phyloP scores from a whole-genome alignment of 2,888 invertebrate genomes.

The Epicampocera succincta region DNA sequence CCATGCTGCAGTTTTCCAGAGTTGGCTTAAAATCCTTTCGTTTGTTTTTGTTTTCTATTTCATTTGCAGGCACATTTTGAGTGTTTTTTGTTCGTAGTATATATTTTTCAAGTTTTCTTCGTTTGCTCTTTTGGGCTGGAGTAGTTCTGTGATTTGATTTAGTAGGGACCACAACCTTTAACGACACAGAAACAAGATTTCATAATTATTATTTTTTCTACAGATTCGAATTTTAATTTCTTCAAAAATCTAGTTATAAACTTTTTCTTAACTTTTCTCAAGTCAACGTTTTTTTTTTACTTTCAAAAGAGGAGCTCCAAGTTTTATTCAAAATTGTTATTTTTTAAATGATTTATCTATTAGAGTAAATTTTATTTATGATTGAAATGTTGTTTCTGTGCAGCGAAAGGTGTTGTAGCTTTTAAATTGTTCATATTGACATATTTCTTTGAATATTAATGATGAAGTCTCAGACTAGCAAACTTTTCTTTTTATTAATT shows the following conservation, averaged over 20 bases:
- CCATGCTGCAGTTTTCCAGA: constrained; percentile 28
- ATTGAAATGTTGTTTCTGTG: constrained; percentile 83
- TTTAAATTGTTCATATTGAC: constrained; percentile 60
- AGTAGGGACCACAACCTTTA: constrained; percentile 83
- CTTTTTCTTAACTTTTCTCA: constrained; percentile 40
- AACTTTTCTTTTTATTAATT: background rate
- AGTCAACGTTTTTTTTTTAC: constrained; percentile 43
- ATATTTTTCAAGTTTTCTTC: constrained; percentile 15
- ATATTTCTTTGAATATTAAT: constrained; percentile 19
- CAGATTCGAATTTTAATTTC: constrained; percentile 27
- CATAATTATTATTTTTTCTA: constrained; percentile 78
- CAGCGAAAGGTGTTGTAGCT: constrained; percentile 80
- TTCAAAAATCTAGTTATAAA: constrained; percentile 46
- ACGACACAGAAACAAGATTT: constrained; percentile 84
- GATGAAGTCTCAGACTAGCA: background rate
- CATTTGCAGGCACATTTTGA: constrained; percentile 69
- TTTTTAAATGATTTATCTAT: constrained; percentile 60
- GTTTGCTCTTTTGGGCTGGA: constrained; percentile 21
- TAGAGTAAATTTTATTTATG: constrained; percentile 76
- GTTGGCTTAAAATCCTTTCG: constrained; percentile 1
- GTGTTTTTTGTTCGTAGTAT: constrained; percentile 30
- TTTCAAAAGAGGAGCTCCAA: constrained; percentile 5
- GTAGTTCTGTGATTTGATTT: constrained; percentile 65
- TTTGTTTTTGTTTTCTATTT: constrained; percentile 54
- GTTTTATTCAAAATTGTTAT: constrained; percentile 7